Conservation (phyloP, 1,140 invertebrate genomes). For the Pseudachorutes palmiensis region DNA sequence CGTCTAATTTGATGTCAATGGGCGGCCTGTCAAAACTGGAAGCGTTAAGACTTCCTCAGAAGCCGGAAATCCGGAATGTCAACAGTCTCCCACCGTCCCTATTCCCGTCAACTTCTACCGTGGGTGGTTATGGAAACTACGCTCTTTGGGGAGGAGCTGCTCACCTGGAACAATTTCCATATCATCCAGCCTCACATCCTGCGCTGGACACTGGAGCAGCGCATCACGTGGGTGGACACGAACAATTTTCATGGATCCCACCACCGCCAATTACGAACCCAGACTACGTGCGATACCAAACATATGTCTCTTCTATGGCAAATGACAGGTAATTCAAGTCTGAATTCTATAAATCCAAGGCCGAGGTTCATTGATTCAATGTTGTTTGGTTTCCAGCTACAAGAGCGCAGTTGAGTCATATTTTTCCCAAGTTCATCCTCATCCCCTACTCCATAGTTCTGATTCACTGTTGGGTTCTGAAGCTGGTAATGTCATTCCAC, state of each 20-base stretch:
- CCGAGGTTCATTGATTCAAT: neutral
- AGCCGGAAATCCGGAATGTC: neutral
- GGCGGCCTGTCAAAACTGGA: neutral
- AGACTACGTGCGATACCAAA: neutral
- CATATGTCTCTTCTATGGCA: neutral
- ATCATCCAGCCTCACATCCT: neutral
- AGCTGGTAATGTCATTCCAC: neutral
- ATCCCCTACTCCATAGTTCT: neutral
- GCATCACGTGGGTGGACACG: neutral
- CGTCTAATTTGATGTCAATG: neutral
- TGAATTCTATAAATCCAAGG: neutral
- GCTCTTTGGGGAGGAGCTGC: neutral
- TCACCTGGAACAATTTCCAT: neutral
- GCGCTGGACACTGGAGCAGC: neutral
- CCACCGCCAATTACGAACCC: neutral
- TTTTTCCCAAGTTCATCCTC: neutral
- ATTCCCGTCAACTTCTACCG: no score
- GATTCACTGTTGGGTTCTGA: neutral
- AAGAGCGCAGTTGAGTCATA: neutral
- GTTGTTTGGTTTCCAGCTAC: neutral
- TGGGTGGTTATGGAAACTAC: no score
- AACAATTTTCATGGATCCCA: neutral
- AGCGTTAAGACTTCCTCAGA: neutral
- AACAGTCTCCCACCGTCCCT: no score
- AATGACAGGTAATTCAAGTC: neutral